phyloP scores from a whole-genome alignment of 2,888 invertebrate species.

The Amblyjoppa proteus region DNA sequence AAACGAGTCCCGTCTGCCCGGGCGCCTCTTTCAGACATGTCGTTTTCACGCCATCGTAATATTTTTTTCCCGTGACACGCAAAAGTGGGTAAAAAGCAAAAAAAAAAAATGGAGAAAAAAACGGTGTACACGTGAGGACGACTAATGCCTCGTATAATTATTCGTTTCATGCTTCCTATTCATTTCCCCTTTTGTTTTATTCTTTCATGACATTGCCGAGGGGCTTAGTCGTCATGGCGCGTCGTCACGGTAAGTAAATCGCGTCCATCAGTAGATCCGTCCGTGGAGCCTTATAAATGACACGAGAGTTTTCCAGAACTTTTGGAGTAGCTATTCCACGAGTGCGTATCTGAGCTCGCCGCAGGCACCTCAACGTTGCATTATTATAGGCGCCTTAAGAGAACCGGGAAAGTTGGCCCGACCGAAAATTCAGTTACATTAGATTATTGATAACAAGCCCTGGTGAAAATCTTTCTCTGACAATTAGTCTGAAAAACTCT shows the following conservation, averaged over 20 bases:
- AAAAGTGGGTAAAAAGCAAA: background rate
- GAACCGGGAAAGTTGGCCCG: background rate
- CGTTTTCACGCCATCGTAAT: slow-evolving; percentile 4
- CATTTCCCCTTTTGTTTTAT: slow-evolving; percentile 3
- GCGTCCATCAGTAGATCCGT: background rate
- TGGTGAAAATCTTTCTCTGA: too few relatives aligned
- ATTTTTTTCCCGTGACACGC: background rate
- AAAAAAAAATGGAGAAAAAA: background rate
- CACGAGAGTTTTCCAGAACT: background rate
- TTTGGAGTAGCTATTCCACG: background rate
- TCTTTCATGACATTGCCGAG: background rate
- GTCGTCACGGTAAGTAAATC: background rate
- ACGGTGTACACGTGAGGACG: background rate
- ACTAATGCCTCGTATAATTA: slow-evolving; percentile 14
- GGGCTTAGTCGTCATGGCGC: background rate
- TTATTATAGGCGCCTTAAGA: background rate
- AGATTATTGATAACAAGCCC: background rate
- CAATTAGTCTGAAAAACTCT: too few relatives aligned
- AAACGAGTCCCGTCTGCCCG: slow-evolving; percentile 27
- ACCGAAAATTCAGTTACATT: background rate
- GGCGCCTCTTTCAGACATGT: background rate
- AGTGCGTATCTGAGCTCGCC: background rate
- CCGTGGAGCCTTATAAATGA: background rate
- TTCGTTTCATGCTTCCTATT: slow-evolving; percentile 23
- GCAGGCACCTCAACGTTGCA: background rate